Conservation (phyloP, 1,140 invertebrate genomes). For the Heterodera carotae region DNA sequence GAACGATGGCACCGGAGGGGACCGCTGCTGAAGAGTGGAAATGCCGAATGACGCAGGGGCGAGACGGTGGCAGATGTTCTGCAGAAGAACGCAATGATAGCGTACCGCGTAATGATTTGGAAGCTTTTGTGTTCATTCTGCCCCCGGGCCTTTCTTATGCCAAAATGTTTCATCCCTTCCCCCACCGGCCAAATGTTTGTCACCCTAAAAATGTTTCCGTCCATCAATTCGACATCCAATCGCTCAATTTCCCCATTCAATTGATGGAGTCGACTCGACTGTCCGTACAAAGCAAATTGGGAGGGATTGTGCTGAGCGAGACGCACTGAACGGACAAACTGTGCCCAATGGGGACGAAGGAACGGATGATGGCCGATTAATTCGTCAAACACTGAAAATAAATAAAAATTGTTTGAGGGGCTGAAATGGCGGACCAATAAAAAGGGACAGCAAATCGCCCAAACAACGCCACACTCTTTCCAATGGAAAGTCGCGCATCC, state of each 20-base stretch:
- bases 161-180: too few relatives aligned
- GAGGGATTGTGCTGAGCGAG: constrained; percentile 74
- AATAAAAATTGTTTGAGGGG: not conserved
- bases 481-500: constrained; percentile 17
- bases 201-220: constrained; percentile 74
- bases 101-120: too few relatives aligned
- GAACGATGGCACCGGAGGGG: constrained; percentile 14
- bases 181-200: too few relatives aligned
- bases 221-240: constrained; percentile 72
- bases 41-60: not conserved
- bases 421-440: constrained; percentile 67
- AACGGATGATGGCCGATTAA: constrained; percentile 72
- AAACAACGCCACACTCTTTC: constrained; percentile 36
- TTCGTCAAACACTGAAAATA: constrained; percentile 72
- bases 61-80: constrained; percentile 4
- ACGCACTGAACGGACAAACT: constrained; percentile 74
- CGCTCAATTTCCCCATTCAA: constrained; percentile 74
- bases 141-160: too few relatives aligned
- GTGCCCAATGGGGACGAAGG: constrained; percentile 74
- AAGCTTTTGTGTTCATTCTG: too few relatives aligned
- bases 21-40: not conserved
- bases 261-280: constrained; percentile 69
- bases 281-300: constrained; percentile 71
- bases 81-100: constrained; percentile 5
- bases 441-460: constrained; percentile 73